Base-by-base conservation (phyloP, 2,113 vertebrate species). In the Nesogale talazaci region DNA sequence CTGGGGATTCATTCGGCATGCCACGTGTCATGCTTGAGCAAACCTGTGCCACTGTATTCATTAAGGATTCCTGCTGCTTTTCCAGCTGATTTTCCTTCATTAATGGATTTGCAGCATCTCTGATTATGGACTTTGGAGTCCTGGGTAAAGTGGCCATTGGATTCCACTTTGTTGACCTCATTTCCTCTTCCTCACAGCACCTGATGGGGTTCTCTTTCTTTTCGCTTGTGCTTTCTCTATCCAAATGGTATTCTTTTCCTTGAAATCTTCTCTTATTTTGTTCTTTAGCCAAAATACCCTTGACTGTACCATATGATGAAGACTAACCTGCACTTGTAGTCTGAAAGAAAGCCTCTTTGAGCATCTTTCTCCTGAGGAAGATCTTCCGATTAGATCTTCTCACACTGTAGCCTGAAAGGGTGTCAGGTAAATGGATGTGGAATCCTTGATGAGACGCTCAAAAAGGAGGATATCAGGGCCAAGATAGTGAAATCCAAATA, bases 201-300 rank as follows among this genome's bases (percentile, higher is more conserved):
- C 14, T 93, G 72, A 83, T 76, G 15, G 20, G 88, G 4, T 81
- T 87, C 11, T 93, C 46, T 92, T 90, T 82, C 20, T 86, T 91
- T 86, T 57, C 75, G 5, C 36, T 89, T 23, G 31, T 89, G 29
- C 2, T 36, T 79, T 93, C 83, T 17, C 3, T 59, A 72, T 86
- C 40, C 88, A 56, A 81, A 92, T 82, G 42, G 20, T 84, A n/a
- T 81, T 2, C 19, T 77, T 88, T 27, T 38, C 25, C 42, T 83
- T 67, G 27, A 4, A 65, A 79, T 11, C 40, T 46, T 15, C 38
- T 67, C n/a, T 90, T 76, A 65, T 65, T 84, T 84, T 91, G 6
- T 31, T 38, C 12, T 88, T 89, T 88, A 93, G 6, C 36, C 14
- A 94, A 72, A 36, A 29, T 92, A 16, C 22, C 19, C 15, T 79